Conservation (phyloP, 2,797 vertebrate genomes). For the Antennarius maculatus region DNA sequence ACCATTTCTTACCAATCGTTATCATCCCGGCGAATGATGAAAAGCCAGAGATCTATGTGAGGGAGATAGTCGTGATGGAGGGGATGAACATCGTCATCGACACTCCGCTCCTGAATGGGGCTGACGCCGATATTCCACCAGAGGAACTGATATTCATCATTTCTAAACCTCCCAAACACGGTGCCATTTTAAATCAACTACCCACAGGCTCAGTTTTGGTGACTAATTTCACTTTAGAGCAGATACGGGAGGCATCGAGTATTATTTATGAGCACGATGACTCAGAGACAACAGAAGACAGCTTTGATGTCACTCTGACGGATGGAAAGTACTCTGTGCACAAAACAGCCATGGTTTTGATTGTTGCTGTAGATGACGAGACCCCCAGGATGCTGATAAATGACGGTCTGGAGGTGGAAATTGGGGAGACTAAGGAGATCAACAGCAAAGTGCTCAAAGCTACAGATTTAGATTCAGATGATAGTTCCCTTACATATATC, state of each 20-base stretch:
- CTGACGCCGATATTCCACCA: constrained; percentile 86
- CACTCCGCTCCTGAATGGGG: constrained; percentile 87
- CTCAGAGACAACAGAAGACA: constrained; percentile 92
- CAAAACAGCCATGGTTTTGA: constrained; percentile 84
- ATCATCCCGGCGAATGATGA: constrained; percentile 92
- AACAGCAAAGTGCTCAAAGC: constrained; percentile 87
- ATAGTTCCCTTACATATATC: constrained; percentile 85
- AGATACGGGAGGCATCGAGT: constrained; percentile 90
- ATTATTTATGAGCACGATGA: constrained; percentile 96
- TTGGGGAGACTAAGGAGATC: constrained; percentile 89
- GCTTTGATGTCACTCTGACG: constrained; percentile 88
- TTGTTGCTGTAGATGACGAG: constrained; percentile 93
- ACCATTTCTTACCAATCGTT: constrained; percentile 87
- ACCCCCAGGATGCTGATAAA: constrained; percentile 93
- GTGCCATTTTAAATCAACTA: constrained; percentile 89
- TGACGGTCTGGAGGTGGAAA: constrained; percentile 90
- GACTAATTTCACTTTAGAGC: constrained; percentile 89
- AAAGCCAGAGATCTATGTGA: constrained; percentile 88
- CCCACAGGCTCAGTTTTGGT: constrained; percentile 86
- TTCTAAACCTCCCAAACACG: constrained; percentile 86
- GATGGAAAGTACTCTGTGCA: constrained; percentile 88
- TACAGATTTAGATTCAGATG: constrained; percentile 94
- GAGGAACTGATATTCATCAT: constrained; percentile 87
- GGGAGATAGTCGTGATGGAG: constrained; percentile 94
- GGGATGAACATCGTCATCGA: constrained; percentile 94